phyloP scores from a whole-genome alignment of 2,888 invertebrate genomes.

The Drepana falcataria region DNA sequence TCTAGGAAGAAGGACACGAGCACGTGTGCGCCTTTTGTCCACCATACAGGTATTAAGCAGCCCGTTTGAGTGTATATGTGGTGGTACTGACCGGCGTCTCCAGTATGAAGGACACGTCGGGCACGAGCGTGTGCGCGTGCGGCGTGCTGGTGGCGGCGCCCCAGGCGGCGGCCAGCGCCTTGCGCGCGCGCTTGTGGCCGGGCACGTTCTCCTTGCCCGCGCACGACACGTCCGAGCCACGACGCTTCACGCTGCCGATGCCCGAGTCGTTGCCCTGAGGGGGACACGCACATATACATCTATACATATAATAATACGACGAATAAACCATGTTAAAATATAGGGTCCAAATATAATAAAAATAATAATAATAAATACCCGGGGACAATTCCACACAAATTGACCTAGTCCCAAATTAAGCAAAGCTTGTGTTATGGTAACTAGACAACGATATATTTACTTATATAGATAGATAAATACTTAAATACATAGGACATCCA shows the following conservation, averaged over 20 bases:
- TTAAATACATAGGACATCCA: too few species aligned
- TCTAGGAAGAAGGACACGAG: constrained; percentile 72
- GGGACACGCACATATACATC: background rate
- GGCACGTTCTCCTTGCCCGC: background rate
- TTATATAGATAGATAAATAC: too few species aligned
- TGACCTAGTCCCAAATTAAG: too few species aligned
- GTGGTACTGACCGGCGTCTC: constrained; percentile 84
- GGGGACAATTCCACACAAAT: too few species aligned
- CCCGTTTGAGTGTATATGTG: too few species aligned
- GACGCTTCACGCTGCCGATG: constrained; percentile 59
- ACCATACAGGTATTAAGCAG: too few species aligned
- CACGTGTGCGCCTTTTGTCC: too few species aligned
- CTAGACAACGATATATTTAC: too few species aligned
- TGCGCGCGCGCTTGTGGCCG: constrained; percentile 83
- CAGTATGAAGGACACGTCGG: constrained; percentile 84
- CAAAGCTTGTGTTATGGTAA: too few species aligned
- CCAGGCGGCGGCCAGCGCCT: constrained; percentile 89
- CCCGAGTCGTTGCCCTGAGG: constrained; percentile 63
- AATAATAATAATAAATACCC: too few species aligned
- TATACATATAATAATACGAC: background rate
- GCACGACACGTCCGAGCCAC: constrained; percentile 3
- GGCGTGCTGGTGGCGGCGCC: constrained; percentile 71
- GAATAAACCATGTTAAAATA: too few species aligned
- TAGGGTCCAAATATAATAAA: too few species aligned
- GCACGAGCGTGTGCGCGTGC: constrained; percentile 47